Evolutionary conservation across 2,113 vertebrate genomes (phyloP).

Genomic region (Artemisiospiza belli): DNA sequence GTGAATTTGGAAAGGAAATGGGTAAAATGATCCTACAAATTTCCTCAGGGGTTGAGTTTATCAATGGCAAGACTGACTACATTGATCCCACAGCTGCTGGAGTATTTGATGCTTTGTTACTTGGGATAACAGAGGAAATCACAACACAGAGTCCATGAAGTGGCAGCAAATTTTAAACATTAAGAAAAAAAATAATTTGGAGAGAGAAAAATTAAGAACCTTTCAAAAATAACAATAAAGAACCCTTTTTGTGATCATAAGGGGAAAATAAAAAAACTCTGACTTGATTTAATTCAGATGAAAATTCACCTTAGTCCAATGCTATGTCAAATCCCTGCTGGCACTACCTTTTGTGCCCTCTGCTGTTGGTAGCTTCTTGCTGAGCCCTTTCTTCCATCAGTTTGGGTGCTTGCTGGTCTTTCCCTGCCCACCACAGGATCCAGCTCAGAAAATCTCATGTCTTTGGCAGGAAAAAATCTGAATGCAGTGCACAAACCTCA

Average conservation of each 20-base stretch:
- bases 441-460: not conserved
- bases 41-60: not conserved
- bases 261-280: not conserved
- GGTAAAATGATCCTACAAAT: not conserved
- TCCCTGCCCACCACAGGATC: not conserved
- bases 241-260: not conserved
- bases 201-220: not conserved
- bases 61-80: not conserved
- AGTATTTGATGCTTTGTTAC: not conserved
- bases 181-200: not conserved
- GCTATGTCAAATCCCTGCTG: not conserved
- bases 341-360: not conserved
- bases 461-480: not conserved
- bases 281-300: not conserved
- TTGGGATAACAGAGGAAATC: not conserved
- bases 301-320: too few species aligned
- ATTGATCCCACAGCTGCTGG: not conserved
- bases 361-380: not conserved
- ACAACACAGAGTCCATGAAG: not conserved
- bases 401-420: accelerated
- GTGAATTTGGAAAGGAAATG: not conserved
- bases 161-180: not conserved
- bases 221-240: not conserved
- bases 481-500: not conserved
- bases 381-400: not conserved